Conservation (phyloP, 2,797 vertebrate genomes). For the Falco peregrinus region DNA sequence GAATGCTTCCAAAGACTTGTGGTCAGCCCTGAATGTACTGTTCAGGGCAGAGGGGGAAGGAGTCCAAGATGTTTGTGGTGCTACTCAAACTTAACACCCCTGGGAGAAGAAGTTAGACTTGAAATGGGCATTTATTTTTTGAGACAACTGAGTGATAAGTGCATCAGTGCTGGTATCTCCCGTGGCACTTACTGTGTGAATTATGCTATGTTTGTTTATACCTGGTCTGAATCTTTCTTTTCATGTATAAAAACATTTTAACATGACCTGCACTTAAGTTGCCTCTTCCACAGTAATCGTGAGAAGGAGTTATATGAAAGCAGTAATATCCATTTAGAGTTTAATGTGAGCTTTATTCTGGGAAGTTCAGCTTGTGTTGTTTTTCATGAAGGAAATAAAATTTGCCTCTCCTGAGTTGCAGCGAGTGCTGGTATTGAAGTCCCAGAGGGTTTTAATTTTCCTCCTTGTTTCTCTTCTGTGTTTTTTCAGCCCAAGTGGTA, state of each 20-base stretch:
- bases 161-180: background rate
- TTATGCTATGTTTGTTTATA: background rate
- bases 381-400: background rate
- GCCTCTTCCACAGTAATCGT: background rate
- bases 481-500: slow-evolving; percentile 91
- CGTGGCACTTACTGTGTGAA: background rate
- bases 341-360: background rate
- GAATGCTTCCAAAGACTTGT: background rate
- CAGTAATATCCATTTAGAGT: no score
- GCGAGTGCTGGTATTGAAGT: rapidly evolving
- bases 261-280: background rate
- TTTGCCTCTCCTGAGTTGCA: background rate
- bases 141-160: background rate
- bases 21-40: background rate
- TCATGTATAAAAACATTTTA: background rate
- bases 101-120: background rate
- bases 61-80: background rate
- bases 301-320: background rate
- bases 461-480: background rate
- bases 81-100: background rate
- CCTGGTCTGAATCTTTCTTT: background rate
- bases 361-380: rapidly evolving
- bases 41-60: background rate
- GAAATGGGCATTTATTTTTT: background rate
- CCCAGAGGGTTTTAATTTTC: background rate